Evolutionary conservation across 2,888 invertebrate genomes (phyloP), one percentile per base, ranked within the genome.

Genomic region (Drosophila pseudotakahashii): DNA sequence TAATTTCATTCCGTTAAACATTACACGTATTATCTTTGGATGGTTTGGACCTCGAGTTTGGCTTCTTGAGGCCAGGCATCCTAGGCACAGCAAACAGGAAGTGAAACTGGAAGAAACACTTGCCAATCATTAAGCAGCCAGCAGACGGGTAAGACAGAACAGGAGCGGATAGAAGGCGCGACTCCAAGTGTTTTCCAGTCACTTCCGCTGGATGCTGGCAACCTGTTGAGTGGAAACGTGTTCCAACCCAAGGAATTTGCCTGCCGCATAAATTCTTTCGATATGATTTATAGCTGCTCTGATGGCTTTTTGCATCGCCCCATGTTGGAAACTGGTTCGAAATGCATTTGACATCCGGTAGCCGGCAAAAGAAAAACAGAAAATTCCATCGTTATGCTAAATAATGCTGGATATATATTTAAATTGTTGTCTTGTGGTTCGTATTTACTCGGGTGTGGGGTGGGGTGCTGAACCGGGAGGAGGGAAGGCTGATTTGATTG

Each of bases 201-300:
- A 87, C 88, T 81, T 81, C 88, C 81, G 81, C 60, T 77, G 79
- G 68, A 71, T 75, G 75, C 69, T 74, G 61, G 81, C 79, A 72
- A 83, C 71, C 44, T 62, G 73, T 54, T 47, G 59, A 44, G 23
- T 45, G 30, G 73, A 63, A 81, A 81, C 88, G 71, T 81, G 81
- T 82, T 87, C 75, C 63, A 59, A 36, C 60, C 75, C 60, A 44
- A 55, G 81, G 85, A 82, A 87, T 87, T 81, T 77, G 79, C 85
- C 81, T 81, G 72, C 88, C 73, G 79, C 81, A 87, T 81, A 87
- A 81, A 84, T 82, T 82, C 81, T 87, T 55, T 63, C 61, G 68
- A 81, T 81, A 84, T 82, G 82, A 87, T 82, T 84, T 87, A 87
- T 87, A 57, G 68, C 45, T 32, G 50, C 32, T 19, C 26, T 41